phyloP scores from a whole-genome alignment of 2,797 vertebrate genomes.

The Acipenser oxyrinchus region DNA sequence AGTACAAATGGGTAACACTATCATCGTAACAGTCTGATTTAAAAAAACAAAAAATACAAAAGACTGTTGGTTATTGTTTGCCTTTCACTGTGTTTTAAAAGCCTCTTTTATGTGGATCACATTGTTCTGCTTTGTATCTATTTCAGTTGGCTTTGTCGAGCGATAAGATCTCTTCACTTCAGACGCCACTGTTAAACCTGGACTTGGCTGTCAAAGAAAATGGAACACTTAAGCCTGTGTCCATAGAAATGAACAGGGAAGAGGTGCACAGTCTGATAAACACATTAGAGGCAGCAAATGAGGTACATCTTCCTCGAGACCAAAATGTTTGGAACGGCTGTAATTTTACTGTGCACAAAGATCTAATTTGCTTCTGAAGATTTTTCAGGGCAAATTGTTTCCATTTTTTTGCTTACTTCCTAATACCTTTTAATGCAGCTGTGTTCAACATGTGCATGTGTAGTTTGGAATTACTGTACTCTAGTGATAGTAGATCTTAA shows the following conservation, averaged over 20 bases:
- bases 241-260: slow-evolving; percentile 85
- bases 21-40: no score
- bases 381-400: no score
- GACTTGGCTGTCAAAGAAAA: slow-evolving; percentile 77
- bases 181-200: slow-evolving; percentile 82
- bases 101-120: background rate
- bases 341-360: no score
- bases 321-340: no score
- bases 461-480: no score
- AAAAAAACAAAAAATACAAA: no score
- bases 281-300: slow-evolving; percentile 84
- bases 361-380: no score
- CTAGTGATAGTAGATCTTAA: no score
- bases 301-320: slow-evolving; percentile 54
- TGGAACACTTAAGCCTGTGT: slow-evolving; percentile 57
- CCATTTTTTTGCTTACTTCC: background rate
- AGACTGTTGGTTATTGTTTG: background rate
- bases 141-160: slow-evolving; percentile 85
- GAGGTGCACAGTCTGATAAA: slow-evolving; percentile 78
- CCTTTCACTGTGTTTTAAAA: background rate
- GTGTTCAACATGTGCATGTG: no score
- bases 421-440: background rate
- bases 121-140: slow-evolving; percentile 9
- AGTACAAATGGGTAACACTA: no score
- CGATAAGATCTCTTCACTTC: slow-evolving; percentile 85